These are phyloP conservation scores for Chelon labrosus DNA, from an alignment of 2,797 vertebrate genomes.

Conservation along the genomic window DNA sequence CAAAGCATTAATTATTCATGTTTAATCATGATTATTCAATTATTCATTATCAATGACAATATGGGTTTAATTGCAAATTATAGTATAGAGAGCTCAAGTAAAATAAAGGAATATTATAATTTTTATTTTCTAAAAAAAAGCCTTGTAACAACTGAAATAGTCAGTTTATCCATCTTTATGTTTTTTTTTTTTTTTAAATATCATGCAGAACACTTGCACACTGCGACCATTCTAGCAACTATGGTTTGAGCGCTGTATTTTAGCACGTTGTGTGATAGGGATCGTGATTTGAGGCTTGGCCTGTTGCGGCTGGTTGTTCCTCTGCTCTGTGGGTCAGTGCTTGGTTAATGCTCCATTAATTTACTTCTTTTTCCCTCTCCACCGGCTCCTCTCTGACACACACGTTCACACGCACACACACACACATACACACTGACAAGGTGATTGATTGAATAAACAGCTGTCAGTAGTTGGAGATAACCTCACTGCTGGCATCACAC, in stretches of 20 bases:
- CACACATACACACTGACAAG: constrained; percentile 82
- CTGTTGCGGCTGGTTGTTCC: constrained; percentile 80
- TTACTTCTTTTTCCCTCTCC: constrained; percentile 93
- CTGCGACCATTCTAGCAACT: no score
- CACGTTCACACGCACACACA: constrained; percentile 75
- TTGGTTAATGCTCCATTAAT: constrained; percentile 99
- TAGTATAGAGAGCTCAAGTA: not conserved
- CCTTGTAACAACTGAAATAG: no score
- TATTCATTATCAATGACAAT: constrained; percentile 6
- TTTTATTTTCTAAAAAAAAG: no score
- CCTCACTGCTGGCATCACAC: constrained; percentile 74
- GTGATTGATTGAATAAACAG: constrained; percentile 98
- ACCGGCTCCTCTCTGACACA: constrained; percentile 81
- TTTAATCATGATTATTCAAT: constrained; percentile 7
- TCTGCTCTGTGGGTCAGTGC: constrained; percentile 95
- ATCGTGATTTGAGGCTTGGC: constrained; percentile 69
- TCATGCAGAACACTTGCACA: no score
- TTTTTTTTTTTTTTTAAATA: no score
- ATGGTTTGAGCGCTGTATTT: no score
- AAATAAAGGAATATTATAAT: no score
- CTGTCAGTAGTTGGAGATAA: constrained; percentile 89
- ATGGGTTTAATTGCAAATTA: not conserved
- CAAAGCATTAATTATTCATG: constrained; percentile 13
- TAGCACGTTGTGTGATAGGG: not conserved
- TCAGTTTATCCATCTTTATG: no score